Conservation (phyloP, 2,888 invertebrate genomes). For the Brenthis ino region DNA sequence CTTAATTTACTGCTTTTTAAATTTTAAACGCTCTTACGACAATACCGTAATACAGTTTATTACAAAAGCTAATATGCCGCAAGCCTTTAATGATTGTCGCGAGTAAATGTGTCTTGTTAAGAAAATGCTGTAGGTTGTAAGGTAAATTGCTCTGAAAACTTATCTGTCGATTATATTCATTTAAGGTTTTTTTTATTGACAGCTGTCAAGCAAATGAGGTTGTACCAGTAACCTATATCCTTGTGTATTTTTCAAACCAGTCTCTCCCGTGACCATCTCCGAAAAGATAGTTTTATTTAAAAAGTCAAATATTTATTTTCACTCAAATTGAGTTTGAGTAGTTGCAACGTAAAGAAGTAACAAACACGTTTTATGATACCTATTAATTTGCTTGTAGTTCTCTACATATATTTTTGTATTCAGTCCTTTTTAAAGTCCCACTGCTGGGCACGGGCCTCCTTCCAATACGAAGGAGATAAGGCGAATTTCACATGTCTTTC, state of each 20-base stretch:
- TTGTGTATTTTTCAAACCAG: not conserved
- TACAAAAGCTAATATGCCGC: conserved; percentile 31
- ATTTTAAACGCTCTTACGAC: conserved; percentile 49
- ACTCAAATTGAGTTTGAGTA: too few relatives aligned
- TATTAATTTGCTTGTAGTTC: too few relatives aligned
- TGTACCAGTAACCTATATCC: conserved; percentile 17
- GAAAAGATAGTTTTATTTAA: too few relatives aligned
- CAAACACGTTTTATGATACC: too few relatives aligned
- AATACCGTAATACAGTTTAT: conserved; percentile 43
- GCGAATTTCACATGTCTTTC: too few relatives aligned
- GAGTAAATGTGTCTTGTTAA: conserved; percentile 30
- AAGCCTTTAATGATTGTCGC: conserved; percentile 55
- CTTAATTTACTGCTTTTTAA: conserved; percentile 49
- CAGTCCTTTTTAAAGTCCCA: too few relatives aligned
- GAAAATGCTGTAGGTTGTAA: conserved; percentile 13
- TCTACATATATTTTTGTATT: too few relatives aligned
- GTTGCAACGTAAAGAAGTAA: too few relatives aligned
- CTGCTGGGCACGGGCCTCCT: too few relatives aligned
- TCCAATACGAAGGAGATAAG: too few relatives aligned
- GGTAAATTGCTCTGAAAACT: conserved; percentile 16
- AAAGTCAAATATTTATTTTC: too few relatives aligned
- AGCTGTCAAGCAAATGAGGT: conserved; percentile 27
- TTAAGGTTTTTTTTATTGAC: not conserved
- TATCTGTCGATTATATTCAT: not conserved
- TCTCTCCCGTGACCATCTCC: too few relatives aligned